Conservation (phyloP, 2,113 vertebrate genomes). For the Sander lucioperca region DNA sequence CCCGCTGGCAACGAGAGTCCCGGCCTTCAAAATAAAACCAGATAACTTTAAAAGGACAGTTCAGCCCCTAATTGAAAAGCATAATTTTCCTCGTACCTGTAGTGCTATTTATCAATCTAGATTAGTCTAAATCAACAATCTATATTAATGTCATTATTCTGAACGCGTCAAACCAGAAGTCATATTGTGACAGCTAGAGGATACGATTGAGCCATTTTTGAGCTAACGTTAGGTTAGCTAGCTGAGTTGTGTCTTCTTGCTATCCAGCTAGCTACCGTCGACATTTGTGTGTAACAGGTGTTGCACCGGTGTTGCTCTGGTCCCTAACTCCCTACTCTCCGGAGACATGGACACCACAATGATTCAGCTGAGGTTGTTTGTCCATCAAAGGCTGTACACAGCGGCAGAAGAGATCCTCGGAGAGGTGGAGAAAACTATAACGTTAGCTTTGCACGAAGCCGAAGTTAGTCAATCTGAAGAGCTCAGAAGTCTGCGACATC, state of each 20-base stretch:
- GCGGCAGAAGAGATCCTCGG: constrained; percentile 53
- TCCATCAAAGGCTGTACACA: constrained; percentile 38
- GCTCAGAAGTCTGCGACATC: constrained; percentile 11
- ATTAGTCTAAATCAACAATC: too few species aligned
- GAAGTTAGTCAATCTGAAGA: constrained; percentile 38
- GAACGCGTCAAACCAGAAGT: constrained; percentile 11
- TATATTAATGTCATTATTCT: constrained; percentile 9
- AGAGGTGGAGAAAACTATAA: constrained; percentile 58
- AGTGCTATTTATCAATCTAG: too few species aligned
- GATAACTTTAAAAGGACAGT: neutral
- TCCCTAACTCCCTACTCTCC: rapidly evolving
- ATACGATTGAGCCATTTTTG: too few species aligned
- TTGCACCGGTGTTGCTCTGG: too few species aligned
- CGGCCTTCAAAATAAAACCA: constrained; percentile 40
- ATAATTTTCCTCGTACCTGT: too few species aligned
- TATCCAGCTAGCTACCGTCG: rapidly evolving
- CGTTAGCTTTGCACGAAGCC: constrained; percentile 34
- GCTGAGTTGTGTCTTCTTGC: neutral
- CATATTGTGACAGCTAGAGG: rapidly evolving
- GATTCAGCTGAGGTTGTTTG: constrained; percentile 46
- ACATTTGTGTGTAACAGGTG: too few species aligned
- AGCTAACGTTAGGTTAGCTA: neutral
- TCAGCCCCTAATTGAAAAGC: too few species aligned
- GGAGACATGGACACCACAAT: constrained; percentile 24
- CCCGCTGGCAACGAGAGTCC: rapidly evolving